Evolutionary conservation across 2,797 vertebrate genomes (phyloP).

Genomic region (Sebastes steindachneri): DNA sequence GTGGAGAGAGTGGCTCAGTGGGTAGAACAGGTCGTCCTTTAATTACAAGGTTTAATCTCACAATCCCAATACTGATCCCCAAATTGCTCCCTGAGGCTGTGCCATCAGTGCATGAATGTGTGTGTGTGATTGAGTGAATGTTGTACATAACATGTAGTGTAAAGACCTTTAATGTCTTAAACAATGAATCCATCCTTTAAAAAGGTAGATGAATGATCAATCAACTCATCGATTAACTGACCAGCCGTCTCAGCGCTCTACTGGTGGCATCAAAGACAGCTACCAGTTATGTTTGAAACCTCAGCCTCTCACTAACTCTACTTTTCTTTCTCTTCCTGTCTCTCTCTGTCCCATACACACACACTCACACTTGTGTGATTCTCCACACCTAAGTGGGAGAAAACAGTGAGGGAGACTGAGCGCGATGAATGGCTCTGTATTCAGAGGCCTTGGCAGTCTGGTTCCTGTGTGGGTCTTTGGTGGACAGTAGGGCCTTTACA

Average conservation of each 20-base stretch:
- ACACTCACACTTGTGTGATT: conserved; percentile 32
- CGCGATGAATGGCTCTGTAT: conserved; percentile 56
- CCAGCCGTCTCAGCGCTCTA: neutral
- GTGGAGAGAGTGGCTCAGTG: too few relatives aligned
- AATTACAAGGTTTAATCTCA: too few relatives aligned
- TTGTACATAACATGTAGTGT: too few relatives aligned
- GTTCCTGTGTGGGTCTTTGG: conserved; percentile 41
- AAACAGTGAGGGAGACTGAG: conserved; percentile 39
- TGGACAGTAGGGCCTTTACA: conserved; percentile 45
- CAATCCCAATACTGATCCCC: rapidly evolving
- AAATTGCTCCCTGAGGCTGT: too few relatives aligned
- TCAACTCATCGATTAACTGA: neutral
- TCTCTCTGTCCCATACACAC: neutral
- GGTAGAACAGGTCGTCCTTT: too few relatives aligned
- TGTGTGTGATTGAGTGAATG: too few relatives aligned
- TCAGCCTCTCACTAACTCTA: neutral
- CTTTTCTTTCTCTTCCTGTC: neutral
- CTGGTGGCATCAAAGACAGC: too few relatives aligned
- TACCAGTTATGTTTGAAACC: neutral
- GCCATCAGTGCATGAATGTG: too few relatives aligned
- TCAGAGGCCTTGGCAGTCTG: conserved; percentile 30
- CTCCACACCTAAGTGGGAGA: conserved; percentile 60
- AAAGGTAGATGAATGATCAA: neutral
- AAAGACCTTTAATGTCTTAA: neutral
- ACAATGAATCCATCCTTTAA: neutral